These are phyloP conservation scores for Pentamera pediparva DNA, from an alignment of 53 echinoderm and acorn worm genomes.

Conservation along the genomic window DNA sequence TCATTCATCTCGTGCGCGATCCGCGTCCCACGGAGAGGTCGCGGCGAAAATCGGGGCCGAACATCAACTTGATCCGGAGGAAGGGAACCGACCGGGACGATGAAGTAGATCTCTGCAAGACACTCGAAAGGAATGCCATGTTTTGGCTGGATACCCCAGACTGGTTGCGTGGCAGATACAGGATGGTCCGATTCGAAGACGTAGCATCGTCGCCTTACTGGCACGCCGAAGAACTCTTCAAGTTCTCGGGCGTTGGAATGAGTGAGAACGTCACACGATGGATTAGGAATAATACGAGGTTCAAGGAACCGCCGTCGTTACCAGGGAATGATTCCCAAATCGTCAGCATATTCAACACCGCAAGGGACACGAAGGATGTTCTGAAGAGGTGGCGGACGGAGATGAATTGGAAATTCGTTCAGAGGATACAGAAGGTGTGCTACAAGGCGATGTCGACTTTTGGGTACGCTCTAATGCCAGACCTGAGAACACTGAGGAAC, in stretches of 20 bases:
- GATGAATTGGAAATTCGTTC: slow-evolving; percentile 3
- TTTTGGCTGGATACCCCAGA: slow-evolving; percentile 1
- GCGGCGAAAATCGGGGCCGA: slow-evolving; percentile 13
- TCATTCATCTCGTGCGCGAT: slow-evolving; percentile 54
- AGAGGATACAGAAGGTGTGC: slow-evolving; percentile 31
- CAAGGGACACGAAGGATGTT: slow-evolving; percentile 11
- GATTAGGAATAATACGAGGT: slow-evolving; percentile 36
- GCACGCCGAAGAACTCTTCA: slow-evolving; percentile 23
- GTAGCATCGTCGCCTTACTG: slow-evolving; percentile 6
- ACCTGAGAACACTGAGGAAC: too few relatives aligned
- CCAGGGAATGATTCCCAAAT: neutral
- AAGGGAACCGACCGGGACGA: slow-evolving; percentile 30
- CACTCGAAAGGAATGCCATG: slow-evolving; percentile 27
- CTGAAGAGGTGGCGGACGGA: slow-evolving; percentile 29
- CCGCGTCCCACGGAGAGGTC: slow-evolving; percentile 41
- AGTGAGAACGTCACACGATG: slow-evolving; percentile 26
- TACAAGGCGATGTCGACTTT: too few relatives aligned
- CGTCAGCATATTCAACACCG: neutral
- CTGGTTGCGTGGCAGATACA: slow-evolving; percentile 42
- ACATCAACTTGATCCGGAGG: slow-evolving; percentile 30
- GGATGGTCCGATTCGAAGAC: slow-evolving; percentile 49
- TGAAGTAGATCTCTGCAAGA: slow-evolving; percentile 35
- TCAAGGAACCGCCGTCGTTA: neutral
- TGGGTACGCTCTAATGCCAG: too few relatives aligned
- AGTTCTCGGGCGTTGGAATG: slow-evolving; percentile 12